These are phyloP conservation scores for Tromatobia lineatoria DNA, from an alignment of 2,888 invertebrate genomes.

Conservation along the genomic window DNA sequence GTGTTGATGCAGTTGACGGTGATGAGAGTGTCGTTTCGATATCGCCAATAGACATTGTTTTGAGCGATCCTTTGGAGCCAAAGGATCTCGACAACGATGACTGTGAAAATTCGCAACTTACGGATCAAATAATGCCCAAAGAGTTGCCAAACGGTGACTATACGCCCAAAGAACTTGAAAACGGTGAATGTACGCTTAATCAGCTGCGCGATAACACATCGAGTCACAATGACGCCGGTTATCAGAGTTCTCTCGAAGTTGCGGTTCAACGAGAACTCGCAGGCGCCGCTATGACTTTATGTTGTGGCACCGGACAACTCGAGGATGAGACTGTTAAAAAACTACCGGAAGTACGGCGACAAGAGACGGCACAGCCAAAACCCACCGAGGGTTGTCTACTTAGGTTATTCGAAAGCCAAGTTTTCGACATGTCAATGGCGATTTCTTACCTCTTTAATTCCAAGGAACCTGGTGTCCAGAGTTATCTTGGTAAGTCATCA, in stretches of 20 bases:
- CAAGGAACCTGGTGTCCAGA: slow-evolving; percentile 98
- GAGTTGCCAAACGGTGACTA: slow-evolving; percentile 59
- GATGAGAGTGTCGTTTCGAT: slow-evolving; percentile 83
- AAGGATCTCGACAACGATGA: slow-evolving; percentile 71
- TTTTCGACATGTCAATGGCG: slow-evolving; percentile 99
- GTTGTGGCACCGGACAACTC: slow-evolving; percentile 81
- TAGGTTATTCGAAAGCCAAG: slow-evolving; percentile 97
- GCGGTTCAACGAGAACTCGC: slow-evolving; percentile 80
- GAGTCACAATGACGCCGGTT: slow-evolving; percentile 67
- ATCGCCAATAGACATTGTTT: slow-evolving; percentile 77
- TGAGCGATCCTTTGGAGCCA: slow-evolving; percentile 61
- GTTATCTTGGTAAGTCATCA: slow-evolving; percentile 93
- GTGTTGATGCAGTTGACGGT: slow-evolving; percentile 82
- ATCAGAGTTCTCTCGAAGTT: slow-evolving; percentile 72
- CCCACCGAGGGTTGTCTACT: slow-evolving; percentile 90
- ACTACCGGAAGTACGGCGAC: slow-evolving; percentile 84
- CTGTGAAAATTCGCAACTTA: slow-evolving; percentile 62
- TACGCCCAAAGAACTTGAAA: slow-evolving; percentile 45
- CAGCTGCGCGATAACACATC: slow-evolving; percentile 72
- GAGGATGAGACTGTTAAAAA: slow-evolving; percentile 74
- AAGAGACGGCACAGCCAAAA: slow-evolving; percentile 83
- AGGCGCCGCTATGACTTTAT: slow-evolving; percentile 82
- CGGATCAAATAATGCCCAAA: slow-evolving; percentile 70
- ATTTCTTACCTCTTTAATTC: slow-evolving; percentile 99
- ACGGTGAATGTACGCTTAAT: slow-evolving; percentile 71